Conservation (phyloP, 2,113 vertebrate species). For the Tiliqua scincoides region DNA sequence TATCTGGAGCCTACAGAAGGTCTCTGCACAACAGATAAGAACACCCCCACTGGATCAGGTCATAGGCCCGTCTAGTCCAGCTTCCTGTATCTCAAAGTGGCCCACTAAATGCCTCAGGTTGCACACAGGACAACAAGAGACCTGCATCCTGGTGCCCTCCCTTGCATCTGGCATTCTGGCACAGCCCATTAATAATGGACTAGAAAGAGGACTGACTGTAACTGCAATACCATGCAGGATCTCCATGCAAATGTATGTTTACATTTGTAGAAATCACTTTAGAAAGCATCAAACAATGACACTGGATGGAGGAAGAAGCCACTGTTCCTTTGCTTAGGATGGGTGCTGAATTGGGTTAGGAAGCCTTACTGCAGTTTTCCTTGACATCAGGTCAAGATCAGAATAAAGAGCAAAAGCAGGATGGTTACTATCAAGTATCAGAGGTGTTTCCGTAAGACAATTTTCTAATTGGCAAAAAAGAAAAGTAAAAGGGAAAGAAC, state of each 20-base stretch:
- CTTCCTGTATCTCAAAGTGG: too few species aligned
- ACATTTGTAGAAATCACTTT: background rate
- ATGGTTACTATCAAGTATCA: conserved; percentile 27
- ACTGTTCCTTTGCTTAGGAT: conserved; percentile 8
- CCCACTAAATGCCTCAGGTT: too few species aligned
- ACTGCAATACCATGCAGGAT: background rate
- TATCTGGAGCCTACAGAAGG: too few species aligned
- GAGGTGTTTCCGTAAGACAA: conserved; percentile 43
- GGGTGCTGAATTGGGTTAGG: background rate
- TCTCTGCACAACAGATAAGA: too few species aligned
- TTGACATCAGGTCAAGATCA: conserved; percentile 45
- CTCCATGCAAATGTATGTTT: too few species aligned
- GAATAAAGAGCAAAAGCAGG: conserved; percentile 20
- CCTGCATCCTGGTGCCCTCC: too few species aligned
- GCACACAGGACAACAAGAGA: too few species aligned
- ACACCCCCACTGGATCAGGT: too few species aligned
- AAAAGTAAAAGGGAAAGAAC: conserved; percentile 57
- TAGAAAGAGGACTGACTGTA: too few species aligned
- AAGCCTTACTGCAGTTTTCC: conserved; percentile 12
- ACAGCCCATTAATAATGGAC: too few species aligned
- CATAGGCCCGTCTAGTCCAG: too few species aligned
- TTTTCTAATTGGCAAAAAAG: conserved; percentile 46
- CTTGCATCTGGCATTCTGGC: too few species aligned
- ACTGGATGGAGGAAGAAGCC: conserved; percentile 7
- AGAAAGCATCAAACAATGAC: background rate